Base-by-base conservation (phyloP, 1,140 invertebrate genomes). In the Drosophila equinoxialis region DNA sequence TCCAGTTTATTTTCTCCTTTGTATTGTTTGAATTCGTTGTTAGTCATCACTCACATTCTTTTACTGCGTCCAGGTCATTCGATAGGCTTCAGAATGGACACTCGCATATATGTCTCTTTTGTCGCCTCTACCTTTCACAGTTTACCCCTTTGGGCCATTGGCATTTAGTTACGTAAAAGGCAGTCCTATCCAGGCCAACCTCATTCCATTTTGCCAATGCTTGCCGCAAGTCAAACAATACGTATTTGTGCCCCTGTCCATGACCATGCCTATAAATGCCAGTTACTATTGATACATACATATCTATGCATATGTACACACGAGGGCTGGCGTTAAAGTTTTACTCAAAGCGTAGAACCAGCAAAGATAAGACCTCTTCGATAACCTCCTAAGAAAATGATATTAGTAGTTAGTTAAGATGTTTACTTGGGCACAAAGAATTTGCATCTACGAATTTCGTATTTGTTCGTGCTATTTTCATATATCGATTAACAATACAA, bases 61-160 rank as follows among this genome's bases (percentile, higher is more conserved):
- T 61, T 5, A 60, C 57, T 33, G 8, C 6, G 3, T 69, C 10
- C 33, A 17, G 57, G 73, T 55, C 26, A 76, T 76, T 69, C 74
- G 64, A 83, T 74, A 66, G 71, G 71, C 68, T 74, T 71, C 41
- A 62, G 61, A 85, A 77, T 69, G 81, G 70, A 71, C 70, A 85
- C 74, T 74, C 82, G 71, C 58, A 77, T 59, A 65, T 37, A 72
- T 64, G 68, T 66, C 62, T 68, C 63, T 64, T 39, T 39, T 68
- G 48, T 58, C 58, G 54, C 23, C 41, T 69, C 60, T 72, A 57
- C 41, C 57, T 57, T 66, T 71, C 48, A 17, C 26, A 37, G 60
- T 65, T 41, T 62, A 68, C 61, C 65, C 73, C 11, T 65, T 23
- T 42, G 51, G 66, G 69, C 66, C 42, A 39, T 73, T 23, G 55